Evolutionary conservation across 2,888 invertebrate species (phyloP).

Genomic region (Tridacna crocea): DNA sequence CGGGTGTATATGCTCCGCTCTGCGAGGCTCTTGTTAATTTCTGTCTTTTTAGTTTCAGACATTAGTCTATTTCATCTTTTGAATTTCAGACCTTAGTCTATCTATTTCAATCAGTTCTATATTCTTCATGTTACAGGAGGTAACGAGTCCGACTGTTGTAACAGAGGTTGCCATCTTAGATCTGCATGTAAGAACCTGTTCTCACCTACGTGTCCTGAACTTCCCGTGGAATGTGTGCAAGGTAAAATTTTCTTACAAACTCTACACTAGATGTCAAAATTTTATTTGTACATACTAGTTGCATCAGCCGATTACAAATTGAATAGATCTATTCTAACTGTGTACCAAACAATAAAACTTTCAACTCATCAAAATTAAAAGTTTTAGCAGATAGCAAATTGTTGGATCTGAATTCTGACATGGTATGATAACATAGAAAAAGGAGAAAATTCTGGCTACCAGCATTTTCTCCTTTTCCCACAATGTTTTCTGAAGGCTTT

Average conservation of each 20-base stretch:
- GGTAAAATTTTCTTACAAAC: conserved; percentile 64
- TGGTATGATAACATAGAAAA: no score
- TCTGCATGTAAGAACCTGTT: conserved; percentile 72
- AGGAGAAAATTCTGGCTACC: neutral
- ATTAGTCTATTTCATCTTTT: no score
- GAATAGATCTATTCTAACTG: no score
- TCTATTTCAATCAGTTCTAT: neutral
- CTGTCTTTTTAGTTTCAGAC: neutral
- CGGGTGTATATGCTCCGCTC: no score
- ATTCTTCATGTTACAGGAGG: conserved; percentile 1
- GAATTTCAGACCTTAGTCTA: no score
- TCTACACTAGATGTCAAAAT: no score
- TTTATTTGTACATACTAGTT: no score
- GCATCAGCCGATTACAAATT: no score
- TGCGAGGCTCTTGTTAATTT: neutral
- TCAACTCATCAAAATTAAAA: no score
- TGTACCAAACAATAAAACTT: no score
- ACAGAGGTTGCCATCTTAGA: conserved; percentile 77
- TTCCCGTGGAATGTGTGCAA: conserved; percentile 80
- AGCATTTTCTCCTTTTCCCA: neutral
- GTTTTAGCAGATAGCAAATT: no score
- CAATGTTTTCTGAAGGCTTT: neutral
- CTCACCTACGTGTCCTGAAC: conserved; percentile 74
- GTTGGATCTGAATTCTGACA: no score
- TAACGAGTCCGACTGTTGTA: conserved; percentile 68